A percentile compares a stretch with the other conserved stretches of the same genome.
Conservation (phyloP, 2,888 invertebrate species). For the Pyrocoelia pectoralis region DNA sequence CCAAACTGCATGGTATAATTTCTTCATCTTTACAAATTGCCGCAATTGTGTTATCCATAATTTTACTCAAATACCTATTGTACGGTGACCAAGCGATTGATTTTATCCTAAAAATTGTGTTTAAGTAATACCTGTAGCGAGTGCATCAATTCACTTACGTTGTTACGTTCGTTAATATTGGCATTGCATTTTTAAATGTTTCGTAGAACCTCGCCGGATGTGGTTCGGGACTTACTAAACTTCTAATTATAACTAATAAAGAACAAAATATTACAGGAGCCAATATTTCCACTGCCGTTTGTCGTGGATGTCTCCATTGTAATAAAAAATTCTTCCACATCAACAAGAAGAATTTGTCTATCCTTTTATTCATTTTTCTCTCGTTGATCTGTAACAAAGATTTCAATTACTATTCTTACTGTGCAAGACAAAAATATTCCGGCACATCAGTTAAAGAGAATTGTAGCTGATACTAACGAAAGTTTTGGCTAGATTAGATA, state of each 20-base stretch:
- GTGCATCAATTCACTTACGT: slow-evolving; percentile 16
- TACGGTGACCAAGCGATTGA: slow-evolving; percentile 28
- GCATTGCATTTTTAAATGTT: slow-evolving; percentile 20
- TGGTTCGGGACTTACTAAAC: slow-evolving; percentile 67
- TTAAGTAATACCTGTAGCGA: too few relatives aligned
- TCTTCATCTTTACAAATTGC: slow-evolving; percentile 16
- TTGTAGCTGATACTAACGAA: too few relatives aligned
- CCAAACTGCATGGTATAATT: background rate
- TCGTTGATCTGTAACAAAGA: background rate
- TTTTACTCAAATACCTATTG: slow-evolving; percentile 14
- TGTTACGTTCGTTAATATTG: slow-evolving; percentile 16
- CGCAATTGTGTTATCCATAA: slow-evolving; percentile 14
- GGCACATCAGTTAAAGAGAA: too few relatives aligned
- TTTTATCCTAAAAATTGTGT: slow-evolving; percentile 14
- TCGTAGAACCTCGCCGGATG: slow-evolving; percentile 41
- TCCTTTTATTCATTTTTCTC: slow-evolving; percentile 20
- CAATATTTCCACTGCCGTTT: slow-evolving; percentile 71
- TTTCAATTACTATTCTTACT: too few relatives aligned
- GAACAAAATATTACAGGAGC: slow-evolving; percentile 72
- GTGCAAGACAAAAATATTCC: too few relatives aligned
- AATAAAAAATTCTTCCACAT: slow-evolving; percentile 85
- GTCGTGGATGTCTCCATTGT: slow-evolving; percentile 74
- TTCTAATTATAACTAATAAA: slow-evolving; percentile 74
- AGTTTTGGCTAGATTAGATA: too few relatives aligned
- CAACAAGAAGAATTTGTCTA: slow-evolving; percentile 68